Evolutionary conservation across 2,888 invertebrate species (phyloP), one percentile per base, ranked within the genome.

Genomic region (Caradrina kadenii): DNA sequence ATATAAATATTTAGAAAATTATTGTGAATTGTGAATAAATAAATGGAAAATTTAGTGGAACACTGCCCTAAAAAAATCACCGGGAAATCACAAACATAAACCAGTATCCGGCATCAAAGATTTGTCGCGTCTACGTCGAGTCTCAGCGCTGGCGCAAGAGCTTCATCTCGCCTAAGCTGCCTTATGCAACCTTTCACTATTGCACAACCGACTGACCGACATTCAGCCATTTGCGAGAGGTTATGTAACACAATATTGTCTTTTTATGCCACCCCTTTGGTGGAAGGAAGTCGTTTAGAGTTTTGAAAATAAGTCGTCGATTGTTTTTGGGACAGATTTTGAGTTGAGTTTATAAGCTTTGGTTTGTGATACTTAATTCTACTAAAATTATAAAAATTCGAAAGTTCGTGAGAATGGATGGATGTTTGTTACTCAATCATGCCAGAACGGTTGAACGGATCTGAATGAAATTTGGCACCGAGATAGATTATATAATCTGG

Each of bases 141-240:
- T 17, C 59, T 54, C n/a, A 19, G 50, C 54, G 71, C 73, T 80
- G 78, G 89, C 85, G 88, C 87, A 87, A 86, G 69, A 72, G 69
- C 91, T 82, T 91, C 95, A 95, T 95, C 95, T 95, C 93, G 91
- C 86, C 89, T 94, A 94, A 93, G 90, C 90, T 80, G 80, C 77
- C 92, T 90, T 95, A 93, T 90, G 94, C 92, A 95, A 95, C 94
- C 94, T 94, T 95, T 95, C 94, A 88, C 94, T 93, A 75, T 95
- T 94, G 92, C 93, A 87, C 92, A 93, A 95, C 89, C 66, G 65
- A 83, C 85, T 94, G 95, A 92, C 95, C 95, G 95, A 95, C 93
- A 94, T 95, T 93, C 89, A 86, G 80, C 86, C 86, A 86, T 91
- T 90, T 83, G 90, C 90, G 87, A 75, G 84, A 61, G 73, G 87